These are phyloP conservation scores for Brachyhypopomus gauderio DNA, from an alignment of 2,113 vertebrate species.

Conservation along the genomic window DNA sequence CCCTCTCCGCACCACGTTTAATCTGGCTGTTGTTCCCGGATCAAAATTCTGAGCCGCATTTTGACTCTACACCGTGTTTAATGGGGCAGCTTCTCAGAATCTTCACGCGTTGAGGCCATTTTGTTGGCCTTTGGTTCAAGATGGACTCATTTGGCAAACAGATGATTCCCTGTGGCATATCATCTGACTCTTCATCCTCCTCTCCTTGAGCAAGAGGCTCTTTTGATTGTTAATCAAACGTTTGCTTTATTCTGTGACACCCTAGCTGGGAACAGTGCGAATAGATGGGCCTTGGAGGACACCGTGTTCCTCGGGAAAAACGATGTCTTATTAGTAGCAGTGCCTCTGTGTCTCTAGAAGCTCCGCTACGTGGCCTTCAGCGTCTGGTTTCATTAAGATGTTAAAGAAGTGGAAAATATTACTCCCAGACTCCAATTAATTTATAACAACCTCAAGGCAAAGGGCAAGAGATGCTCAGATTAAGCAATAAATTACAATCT, in stretches of 20 bases:
- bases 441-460: not conserved
- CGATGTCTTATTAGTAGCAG: not conserved
- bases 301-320: slow-evolving; percentile 8
- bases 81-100: not conserved
- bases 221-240: slow-evolving; percentile 31
- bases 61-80: not conserved
- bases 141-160: not conserved
- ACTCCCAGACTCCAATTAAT: not conserved
- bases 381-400: not conserved
- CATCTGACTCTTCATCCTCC: not conserved
- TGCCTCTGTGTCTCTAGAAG: slow-evolving; percentile 6
- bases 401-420: not conserved
- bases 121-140: not conserved
- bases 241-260: slow-evolving; percentile 4
- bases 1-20: not conserved
- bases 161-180: not conserved
- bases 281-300: not conserved
- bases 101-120: not conserved
- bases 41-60: too few relatives aligned
- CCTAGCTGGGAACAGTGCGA: slow-evolving; percentile 6
- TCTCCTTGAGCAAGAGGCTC: not conserved
- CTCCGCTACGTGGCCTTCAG: not conserved
- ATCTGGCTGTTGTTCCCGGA: not conserved
- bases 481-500: not conserved
- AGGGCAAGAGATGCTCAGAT: not conserved